Conservation (phyloP, 92 coral and sea anemone species). For the Virgularia gustaviana region DNA sequence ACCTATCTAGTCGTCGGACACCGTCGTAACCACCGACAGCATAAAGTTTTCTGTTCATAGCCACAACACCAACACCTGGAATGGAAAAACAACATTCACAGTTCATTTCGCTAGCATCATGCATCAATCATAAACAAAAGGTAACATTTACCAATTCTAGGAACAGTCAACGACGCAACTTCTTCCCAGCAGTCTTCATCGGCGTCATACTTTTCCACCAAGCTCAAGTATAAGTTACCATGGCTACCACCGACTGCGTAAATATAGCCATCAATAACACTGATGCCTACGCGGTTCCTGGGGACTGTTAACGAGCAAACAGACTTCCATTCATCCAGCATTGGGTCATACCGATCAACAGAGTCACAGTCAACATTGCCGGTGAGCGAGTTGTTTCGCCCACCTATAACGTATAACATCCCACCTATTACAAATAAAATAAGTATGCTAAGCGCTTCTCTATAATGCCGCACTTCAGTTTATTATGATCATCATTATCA, state of each 20-base stretch:
- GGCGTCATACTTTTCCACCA: conserved; percentile 61
- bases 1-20: conserved; percentile 65
- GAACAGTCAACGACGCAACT: conserved; percentile 53
- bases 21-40: conserved; percentile 79
- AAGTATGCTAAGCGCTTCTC: neutral
- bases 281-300: conserved; percentile 72
- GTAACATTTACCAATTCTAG: conserved; percentile 68
- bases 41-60: conserved; percentile 57
- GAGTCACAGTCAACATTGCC: conserved; percentile 68
- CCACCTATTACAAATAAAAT: conserved; percentile 41
- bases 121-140: too few species aligned
- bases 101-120: too few species aligned
- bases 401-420: conserved; percentile 76
- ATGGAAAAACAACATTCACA: neutral
- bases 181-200: conserved; percentile 61
- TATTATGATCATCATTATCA: too few species aligned
- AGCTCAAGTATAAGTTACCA: conserved; percentile 55
- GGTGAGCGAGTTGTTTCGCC: conserved; percentile 67
- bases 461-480: too few species aligned
- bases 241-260: conserved; percentile 78
- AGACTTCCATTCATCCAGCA: conserved; percentile 60
- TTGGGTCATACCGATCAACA: conserved; percentile 68
- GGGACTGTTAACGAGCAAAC: conserved; percentile 60
- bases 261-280: conserved; percentile 50
- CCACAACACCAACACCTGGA: conserved; percentile 69